Conservation (phyloP, 1,140 invertebrate genomes). For the Potamilus streckersoni region DNA sequence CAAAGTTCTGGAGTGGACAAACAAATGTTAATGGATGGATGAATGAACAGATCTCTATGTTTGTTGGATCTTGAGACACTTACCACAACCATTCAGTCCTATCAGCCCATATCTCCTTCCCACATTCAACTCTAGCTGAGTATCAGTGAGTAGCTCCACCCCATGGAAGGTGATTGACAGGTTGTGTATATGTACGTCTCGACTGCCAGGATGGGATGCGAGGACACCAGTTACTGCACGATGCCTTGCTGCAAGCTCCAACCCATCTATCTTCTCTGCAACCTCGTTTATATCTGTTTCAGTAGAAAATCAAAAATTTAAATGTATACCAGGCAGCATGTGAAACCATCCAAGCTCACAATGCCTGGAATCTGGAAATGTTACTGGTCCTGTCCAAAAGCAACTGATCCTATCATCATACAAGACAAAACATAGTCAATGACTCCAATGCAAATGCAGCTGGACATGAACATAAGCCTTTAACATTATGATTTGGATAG, state of each 20-base stretch:
- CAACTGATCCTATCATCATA: too few species aligned
- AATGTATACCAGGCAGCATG: too few species aligned
- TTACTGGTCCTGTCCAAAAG: too few species aligned
- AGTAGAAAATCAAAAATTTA: background rate
- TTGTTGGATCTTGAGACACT: constrained; percentile 46
- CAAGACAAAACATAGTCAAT: too few species aligned
- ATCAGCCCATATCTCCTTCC: constrained; percentile 96
- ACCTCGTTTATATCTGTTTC: constrained; percentile 81
- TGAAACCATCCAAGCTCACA: too few species aligned
- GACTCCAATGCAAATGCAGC: too few species aligned
- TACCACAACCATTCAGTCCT: constrained; percentile 95
- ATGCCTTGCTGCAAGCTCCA: constrained; percentile 91
- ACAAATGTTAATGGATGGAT: too few species aligned
- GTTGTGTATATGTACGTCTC: constrained; percentile 97
- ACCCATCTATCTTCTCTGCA: constrained; percentile 79
- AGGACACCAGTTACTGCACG: constrained; percentile 94
- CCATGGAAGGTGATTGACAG: constrained; percentile 99
- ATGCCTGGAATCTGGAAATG: too few species aligned
- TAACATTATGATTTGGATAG: too few species aligned
- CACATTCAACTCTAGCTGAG: constrained; percentile 96
- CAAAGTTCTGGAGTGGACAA: too few species aligned
- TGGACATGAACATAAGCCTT: too few species aligned
- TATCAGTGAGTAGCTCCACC: constrained; percentile 93
- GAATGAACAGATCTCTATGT: too few species aligned
- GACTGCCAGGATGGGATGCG: constrained; percentile 92